Evolutionary conservation across 2,113 vertebrate genomes (phyloP).

Genomic region (Petroica traversi): DNA sequence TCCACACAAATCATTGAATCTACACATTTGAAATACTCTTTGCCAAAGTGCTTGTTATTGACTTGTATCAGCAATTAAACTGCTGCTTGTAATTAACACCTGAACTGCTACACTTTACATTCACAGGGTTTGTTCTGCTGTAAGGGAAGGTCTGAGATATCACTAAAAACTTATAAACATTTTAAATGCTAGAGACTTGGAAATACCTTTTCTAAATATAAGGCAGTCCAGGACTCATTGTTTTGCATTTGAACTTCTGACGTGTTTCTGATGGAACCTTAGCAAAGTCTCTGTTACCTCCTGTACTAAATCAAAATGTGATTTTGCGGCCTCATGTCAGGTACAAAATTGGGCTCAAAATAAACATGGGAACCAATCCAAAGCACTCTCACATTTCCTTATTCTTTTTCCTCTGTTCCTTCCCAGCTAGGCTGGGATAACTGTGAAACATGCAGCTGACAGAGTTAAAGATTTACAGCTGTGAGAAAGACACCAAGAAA

Average conservation of each 20-base stretch:
- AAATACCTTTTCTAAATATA: not conserved
- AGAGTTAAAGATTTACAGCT: constrained; percentile 18
- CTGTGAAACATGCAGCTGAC: not conserved
- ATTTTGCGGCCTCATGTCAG: not conserved
- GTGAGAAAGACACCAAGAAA: not conserved
- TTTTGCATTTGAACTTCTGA: not conserved
- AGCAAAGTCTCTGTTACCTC: not conserved
- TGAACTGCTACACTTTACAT: not conserved
- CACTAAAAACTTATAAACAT: not conserved
- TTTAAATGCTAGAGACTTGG: not conserved
- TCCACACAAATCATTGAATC: not conserved
- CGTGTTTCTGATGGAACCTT: not conserved
- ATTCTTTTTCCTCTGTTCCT: not conserved
- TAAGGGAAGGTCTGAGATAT: not conserved
- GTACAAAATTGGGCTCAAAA: not conserved
- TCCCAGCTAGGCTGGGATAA: not conserved
- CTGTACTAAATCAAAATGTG: not conserved
- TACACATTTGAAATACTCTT: not conserved
- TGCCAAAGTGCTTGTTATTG: not conserved
- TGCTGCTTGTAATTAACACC: not conserved
- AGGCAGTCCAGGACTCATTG: not conserved
- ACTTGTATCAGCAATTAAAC: not conserved
- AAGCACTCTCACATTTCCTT: constrained; percentile 2
- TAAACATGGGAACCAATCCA: constrained; percentile 25
- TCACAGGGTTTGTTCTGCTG: not conserved